phyloP scores from a whole-genome alignment of 2,113 vertebrate genomes.

The Hippocampus barbouri region DNA sequence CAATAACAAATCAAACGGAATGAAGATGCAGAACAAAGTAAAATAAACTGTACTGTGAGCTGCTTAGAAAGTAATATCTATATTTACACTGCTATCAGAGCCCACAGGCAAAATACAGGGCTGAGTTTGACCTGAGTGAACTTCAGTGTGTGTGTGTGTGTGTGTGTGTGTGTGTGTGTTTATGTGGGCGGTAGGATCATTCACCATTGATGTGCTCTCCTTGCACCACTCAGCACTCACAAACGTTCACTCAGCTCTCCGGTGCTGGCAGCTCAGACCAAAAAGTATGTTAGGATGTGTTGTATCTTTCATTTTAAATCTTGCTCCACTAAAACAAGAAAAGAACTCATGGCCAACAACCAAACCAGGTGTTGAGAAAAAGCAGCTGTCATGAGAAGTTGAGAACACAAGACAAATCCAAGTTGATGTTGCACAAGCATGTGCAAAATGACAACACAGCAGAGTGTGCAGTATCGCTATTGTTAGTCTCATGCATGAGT shows the following conservation, averaged over 20 bases:
- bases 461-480: neutral
- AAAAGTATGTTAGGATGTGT: neutral
- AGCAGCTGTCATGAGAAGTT: neutral
- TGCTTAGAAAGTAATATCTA: conserved; percentile 24
- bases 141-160: conserved; percentile 23
- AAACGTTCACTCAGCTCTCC: conserved; percentile 27
- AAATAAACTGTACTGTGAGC: conserved; percentile 8
- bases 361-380: neutral
- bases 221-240: conserved; percentile 35
- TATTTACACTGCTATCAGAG: conserved; percentile 39
- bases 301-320: neutral
- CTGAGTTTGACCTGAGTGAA: conserved; percentile 40
- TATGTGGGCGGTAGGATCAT: conserved; percentile 51
- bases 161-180: conserved; percentile 29
- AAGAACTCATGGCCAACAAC: neutral
- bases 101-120: conserved; percentile 37
- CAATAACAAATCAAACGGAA: neutral
- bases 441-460: conserved; percentile 7
- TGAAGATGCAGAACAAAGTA: neutral
- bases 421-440: neutral
- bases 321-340: neutral
- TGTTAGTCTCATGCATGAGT: conserved; percentile 19
- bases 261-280: neutral
- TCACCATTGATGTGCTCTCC: conserved; percentile 36
- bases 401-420: neutral